phyloP scores from a whole-genome alignment of 2,113 vertebrate genomes.

The Falco punctatus region DNA sequence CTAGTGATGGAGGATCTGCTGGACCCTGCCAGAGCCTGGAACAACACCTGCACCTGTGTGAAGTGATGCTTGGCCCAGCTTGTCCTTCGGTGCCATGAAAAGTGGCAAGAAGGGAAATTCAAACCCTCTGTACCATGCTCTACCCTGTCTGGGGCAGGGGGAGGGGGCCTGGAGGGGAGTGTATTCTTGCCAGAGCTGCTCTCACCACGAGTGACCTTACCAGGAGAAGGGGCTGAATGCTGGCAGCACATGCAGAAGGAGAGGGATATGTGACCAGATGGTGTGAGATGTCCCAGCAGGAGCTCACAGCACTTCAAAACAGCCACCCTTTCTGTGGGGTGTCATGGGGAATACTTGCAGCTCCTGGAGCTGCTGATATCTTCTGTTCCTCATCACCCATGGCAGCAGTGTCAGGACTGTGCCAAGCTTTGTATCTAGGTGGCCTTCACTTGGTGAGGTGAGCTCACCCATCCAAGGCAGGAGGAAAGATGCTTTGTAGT shows the following conservation, averaged over 20 bases:
- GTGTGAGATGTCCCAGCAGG: background rate
- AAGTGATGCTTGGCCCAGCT: background rate
- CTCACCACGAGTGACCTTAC: background rate
- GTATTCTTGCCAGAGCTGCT: background rate
- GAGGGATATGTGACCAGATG: background rate
- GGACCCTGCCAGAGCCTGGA: background rate
- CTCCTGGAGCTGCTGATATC: background rate
- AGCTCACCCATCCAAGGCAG: background rate
- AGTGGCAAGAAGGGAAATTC: background rate
- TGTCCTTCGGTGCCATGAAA: background rate
- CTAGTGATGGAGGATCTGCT: background rate
- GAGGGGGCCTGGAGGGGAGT: background rate
- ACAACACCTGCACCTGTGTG: fast-evolving
- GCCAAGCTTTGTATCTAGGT: background rate
- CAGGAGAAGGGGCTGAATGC: background rate
- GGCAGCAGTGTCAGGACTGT: background rate
- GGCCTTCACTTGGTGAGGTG: background rate
- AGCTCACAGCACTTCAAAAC: background rate
- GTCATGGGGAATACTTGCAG: background rate
- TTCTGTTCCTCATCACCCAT: fast-evolving
- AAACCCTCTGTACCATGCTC: background rate
- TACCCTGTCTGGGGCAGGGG: background rate
- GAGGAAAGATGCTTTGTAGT: background rate
- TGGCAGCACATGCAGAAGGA: background rate
- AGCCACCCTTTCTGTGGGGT: background rate